A percentile compares a stretch with the other conserved stretches of the same genome.
Conservation (phyloP, 1,140 invertebrate genomes). For the Potamilus streckersoni region DNA sequence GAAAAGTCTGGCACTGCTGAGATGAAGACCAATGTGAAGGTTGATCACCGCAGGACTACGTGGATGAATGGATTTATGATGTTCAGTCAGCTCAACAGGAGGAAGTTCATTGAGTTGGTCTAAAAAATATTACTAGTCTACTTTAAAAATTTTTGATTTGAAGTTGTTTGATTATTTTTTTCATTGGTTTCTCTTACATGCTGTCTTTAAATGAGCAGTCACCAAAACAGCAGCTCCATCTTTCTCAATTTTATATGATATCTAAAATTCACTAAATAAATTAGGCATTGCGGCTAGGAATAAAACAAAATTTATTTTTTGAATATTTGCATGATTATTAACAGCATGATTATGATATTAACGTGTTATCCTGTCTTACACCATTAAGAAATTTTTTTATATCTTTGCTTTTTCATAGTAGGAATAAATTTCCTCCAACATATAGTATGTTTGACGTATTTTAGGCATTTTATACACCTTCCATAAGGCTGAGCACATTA, state of each 20-base stretch:
- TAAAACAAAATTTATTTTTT: too few relatives aligned
- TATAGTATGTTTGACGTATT: background rate
- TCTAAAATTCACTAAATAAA: too few relatives aligned
- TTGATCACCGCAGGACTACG: constrained; percentile 59
- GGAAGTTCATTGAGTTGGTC: constrained; percentile 51
- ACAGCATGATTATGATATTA: too few relatives aligned
- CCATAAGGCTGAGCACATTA: too few relatives aligned
- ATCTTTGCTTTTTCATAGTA: background rate
- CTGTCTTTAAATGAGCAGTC: background rate
- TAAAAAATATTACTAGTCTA: constrained; percentile 14
- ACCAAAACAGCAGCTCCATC: background rate
- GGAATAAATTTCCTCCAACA: background rate
- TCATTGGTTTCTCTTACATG: background rate
- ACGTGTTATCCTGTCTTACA: background rate
- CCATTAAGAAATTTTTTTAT: background rate
- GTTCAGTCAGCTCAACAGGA: constrained; percentile 60
- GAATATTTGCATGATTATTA: too few relatives aligned
- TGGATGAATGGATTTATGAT: constrained; percentile 69
- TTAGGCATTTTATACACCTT: background rate
- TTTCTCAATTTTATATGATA: too few relatives aligned
- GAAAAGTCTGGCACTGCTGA: background rate
- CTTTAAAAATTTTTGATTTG: too few relatives aligned
- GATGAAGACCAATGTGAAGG: constrained; percentile 29
- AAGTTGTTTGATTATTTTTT: background rate
- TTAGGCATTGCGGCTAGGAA: too few relatives aligned